phyloP scores from a whole-genome alignment of 2,888 invertebrate genomes.

The Phortica okadai region DNA sequence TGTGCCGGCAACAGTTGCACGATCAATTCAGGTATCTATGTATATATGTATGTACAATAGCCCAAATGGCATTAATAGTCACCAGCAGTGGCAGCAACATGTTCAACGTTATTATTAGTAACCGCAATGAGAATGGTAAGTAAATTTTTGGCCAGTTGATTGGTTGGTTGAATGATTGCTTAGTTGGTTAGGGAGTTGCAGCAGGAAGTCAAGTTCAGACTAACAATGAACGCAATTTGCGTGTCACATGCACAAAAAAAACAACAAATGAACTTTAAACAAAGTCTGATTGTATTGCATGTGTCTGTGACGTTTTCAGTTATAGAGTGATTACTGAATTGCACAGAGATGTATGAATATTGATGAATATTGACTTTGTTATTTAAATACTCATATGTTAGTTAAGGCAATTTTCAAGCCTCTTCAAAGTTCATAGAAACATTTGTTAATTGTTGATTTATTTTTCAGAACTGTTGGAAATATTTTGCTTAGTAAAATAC shows the following conservation, averaged over 20 bases:
- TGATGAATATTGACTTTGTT: not conserved
- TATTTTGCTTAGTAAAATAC: too few relatives aligned
- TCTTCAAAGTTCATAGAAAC: too few relatives aligned
- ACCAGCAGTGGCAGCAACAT: not conserved
- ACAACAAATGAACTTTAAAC: not conserved
- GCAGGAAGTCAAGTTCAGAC: conserved; percentile 20
- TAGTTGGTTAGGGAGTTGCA: not conserved
- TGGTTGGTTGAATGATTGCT: too few relatives aligned
- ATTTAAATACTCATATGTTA: too few relatives aligned
- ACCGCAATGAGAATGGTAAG: not conserved
- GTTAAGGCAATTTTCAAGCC: too few relatives aligned
- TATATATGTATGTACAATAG: not conserved
- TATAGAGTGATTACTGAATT: not conserved
- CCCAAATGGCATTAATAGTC: not conserved
- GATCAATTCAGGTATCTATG: not conserved
- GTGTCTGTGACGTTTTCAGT: not conserved
- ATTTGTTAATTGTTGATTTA: too few relatives aligned
- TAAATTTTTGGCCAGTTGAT: not conserved
- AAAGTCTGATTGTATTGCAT: not conserved
- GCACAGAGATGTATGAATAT: conserved; percentile 2
- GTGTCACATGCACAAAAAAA: conserved; percentile 27
- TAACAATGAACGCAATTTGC: conserved; percentile 30
- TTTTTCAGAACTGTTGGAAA: too few relatives aligned
- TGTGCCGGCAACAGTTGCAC: conserved; percentile 24
- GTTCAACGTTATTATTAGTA: conserved; percentile 26